Evolutionary conservation across 2,797 vertebrate genomes (phyloP).

Genomic region (Oreochromis mossambicus): DNA sequence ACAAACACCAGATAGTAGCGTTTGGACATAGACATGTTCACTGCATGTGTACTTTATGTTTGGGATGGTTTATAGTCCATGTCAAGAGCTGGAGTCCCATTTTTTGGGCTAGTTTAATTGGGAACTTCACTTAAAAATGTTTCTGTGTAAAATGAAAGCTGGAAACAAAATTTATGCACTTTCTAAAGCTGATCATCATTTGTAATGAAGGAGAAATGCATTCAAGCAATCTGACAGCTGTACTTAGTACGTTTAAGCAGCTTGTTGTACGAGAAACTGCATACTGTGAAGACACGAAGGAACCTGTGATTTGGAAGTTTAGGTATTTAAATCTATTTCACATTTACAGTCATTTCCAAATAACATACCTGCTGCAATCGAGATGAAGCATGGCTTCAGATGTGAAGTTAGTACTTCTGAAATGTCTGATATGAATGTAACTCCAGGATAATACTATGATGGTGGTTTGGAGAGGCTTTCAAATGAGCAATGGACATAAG

Average conservation of each 20-base stretch:
- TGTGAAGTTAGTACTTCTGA: neutral
- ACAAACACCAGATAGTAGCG: neutral
- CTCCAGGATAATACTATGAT: neutral
- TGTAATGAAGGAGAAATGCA: neutral
- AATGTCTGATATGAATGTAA: neutral
- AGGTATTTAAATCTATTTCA: neutral
- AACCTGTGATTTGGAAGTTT: neutral
- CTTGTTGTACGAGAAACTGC: neutral
- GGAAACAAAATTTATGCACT: neutral
- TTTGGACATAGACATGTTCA: neutral
- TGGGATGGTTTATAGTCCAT: neutral
- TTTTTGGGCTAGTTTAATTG: neutral
- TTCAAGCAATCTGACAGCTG: neutral
- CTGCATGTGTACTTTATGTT: constrained; percentile 29
- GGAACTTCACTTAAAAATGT: neutral
- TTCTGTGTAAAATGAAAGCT: neutral
- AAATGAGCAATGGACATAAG: neutral
- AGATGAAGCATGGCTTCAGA: neutral
- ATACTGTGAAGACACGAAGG: neutral
- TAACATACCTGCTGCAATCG: neutral
- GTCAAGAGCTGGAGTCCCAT: neutral
- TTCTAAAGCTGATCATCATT: neutral
- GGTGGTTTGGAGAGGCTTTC: neutral
- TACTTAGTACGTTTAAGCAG: neutral
- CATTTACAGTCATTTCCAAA: neutral